These are phyloP conservation scores for Nothocercus nigrocapillus DNA, from an alignment of 2,113 vertebrate genomes.

Conservation along the genomic window DNA sequence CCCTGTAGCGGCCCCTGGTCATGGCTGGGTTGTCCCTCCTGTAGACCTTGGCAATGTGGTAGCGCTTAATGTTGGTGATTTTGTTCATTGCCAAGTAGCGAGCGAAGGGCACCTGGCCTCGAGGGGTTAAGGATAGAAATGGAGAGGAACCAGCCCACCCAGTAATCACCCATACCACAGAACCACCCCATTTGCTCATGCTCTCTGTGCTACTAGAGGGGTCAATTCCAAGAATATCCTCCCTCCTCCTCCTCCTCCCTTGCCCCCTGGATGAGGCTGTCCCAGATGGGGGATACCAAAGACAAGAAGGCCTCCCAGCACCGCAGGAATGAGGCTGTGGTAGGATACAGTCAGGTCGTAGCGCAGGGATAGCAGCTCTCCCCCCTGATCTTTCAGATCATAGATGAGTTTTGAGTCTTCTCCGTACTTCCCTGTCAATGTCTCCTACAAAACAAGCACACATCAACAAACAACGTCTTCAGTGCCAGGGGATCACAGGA, in stretches of 20 bases:
- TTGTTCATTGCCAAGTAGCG: constrained; percentile 97
- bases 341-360: constrained; percentile 99
- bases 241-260: not conserved
- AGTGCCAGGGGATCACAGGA: not conserved
- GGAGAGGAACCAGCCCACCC: not conserved
- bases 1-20: constrained; percentile 92
- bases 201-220: rapidly evolving
- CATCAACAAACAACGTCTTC: not conserved
- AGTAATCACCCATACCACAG: not conserved
- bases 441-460: constrained; percentile 84
- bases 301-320: not conserved
- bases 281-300: not conserved
- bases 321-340: not conserved
- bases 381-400: constrained; percentile 96
- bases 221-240: not conserved
- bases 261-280: not conserved
- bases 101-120: constrained; percentile 91
- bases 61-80: constrained; percentile 92
- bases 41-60: constrained; percentile 94
- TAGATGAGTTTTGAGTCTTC: constrained; percentile 99
- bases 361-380: constrained; percentile 93
- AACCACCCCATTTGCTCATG: rapidly evolving
- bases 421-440: constrained; percentile 93
- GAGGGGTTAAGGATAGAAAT: constrained; percentile 74
- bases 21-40: constrained; percentile 92